Evolutionary conservation across 2,888 invertebrate genomes (phyloP).

Genomic region (Lamellibrachia satsuma): DNA sequence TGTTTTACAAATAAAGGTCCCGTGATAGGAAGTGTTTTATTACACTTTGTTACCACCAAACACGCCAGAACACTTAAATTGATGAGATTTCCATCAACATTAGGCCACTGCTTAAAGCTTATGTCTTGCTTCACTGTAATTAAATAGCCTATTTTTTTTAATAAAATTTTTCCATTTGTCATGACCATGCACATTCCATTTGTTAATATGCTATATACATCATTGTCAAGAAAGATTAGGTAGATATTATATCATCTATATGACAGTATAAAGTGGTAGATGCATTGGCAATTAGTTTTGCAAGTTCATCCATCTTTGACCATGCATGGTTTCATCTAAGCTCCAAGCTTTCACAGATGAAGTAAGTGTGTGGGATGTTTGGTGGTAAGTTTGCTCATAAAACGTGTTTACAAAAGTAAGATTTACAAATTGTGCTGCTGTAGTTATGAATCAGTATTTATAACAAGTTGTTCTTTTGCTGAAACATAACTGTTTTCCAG

Average conservation of each 20-base stretch:
- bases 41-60: no score
- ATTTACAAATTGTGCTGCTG: not conserved
- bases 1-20: conserved; percentile 1
- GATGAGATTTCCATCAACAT: not conserved
- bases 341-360: not conserved
- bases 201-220: not conserved
- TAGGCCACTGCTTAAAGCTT: not conserved
- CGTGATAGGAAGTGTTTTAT: not conserved
- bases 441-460: no score
- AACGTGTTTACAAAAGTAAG: not conserved
- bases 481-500: no score
- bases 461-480: no score
- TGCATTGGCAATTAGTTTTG: not conserved
- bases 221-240: not conserved
- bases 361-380: no score
- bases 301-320: not conserved
- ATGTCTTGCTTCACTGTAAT: not conserved
- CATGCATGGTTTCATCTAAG: not conserved
- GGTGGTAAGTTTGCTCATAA: not conserved
- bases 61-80: not conserved
- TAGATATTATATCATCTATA: not conserved
- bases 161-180: not conserved
- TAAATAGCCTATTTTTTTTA: not conserved
- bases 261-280: not conserved
- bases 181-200: not conserved